Evolutionary conservation across 1,140 invertebrate genomes (phyloP).

Genomic region (Aphaenogaster rudis): DNA sequence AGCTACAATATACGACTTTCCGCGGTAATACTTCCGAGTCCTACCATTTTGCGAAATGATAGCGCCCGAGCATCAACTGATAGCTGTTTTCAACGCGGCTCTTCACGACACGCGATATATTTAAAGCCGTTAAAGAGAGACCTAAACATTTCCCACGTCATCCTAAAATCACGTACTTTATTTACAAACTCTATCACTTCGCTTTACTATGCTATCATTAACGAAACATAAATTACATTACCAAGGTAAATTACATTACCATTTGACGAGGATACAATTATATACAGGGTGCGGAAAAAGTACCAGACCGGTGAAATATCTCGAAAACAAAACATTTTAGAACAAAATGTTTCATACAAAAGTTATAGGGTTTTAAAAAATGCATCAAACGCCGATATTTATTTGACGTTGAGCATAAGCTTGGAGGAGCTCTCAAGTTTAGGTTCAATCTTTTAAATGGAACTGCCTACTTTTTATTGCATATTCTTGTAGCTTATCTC

Average conservation of each 20-base stretch:
- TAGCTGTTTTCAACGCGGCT: constrained; percentile 29
- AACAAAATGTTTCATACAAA: too few species aligned
- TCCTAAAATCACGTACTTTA: background rate
- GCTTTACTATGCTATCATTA: background rate
- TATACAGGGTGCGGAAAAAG: too few species aligned
- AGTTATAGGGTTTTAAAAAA: too few species aligned
- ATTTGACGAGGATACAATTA: background rate
- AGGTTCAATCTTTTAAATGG: too few species aligned
- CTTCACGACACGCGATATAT: constrained; percentile 6
- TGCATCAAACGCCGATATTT: too few species aligned
- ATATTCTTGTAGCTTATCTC: too few species aligned
- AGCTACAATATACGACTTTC: constrained; percentile 31
- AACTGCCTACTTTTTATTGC: too few species aligned
- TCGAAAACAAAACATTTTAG: too few species aligned
- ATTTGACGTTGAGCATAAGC: too few species aligned
- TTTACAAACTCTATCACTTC: background rate
- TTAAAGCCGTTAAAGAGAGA: background rate
- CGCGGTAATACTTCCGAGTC: constrained; percentile 37
- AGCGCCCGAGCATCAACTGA: constrained; percentile 4
- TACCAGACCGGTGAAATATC: too few species aligned
- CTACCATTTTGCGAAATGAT: constrained; percentile 34
- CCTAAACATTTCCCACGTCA: background rate
- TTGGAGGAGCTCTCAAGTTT: too few species aligned
- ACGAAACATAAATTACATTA: constrained; percentile 25
- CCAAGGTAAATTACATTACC: background rate